Evolutionary conservation across 2,888 invertebrate species (phyloP).

Genomic region (Hecatera dysodea): DNA sequence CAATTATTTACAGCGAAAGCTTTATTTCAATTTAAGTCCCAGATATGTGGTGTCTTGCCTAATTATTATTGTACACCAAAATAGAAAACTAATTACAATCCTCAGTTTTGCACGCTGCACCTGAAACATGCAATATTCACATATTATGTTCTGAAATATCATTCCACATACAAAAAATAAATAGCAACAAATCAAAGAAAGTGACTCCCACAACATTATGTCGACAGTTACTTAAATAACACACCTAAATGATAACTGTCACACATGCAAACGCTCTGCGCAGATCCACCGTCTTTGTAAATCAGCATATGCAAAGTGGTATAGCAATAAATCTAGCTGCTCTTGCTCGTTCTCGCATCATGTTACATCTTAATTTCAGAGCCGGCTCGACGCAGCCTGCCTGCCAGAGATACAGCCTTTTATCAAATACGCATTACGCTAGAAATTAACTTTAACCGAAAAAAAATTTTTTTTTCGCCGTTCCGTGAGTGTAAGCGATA

Average conservation of each 20-base stretch:
- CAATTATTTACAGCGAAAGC: not conserved
- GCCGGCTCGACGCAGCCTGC: conserved; percentile 90
- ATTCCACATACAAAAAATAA: conserved; percentile 19
- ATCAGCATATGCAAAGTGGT: conserved; percentile 92
- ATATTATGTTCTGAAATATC: not conserved
- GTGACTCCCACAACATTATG: conserved; percentile 26
- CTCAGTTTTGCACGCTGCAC: not conserved
- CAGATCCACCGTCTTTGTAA: conserved; percentile 87
- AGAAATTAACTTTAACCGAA: conserved; percentile 88
- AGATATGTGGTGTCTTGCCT: not conserved
- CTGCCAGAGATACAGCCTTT: conserved; percentile 89
- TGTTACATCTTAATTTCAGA: conserved; percentile 92
- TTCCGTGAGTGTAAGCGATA: conserved; percentile 86
- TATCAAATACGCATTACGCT: conserved; percentile 90
- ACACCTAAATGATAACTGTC: conserved; percentile 70
- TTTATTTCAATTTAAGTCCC: not conserved
- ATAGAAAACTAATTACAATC: conserved; percentile 1
- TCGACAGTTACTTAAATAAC: conserved; percentile 47
- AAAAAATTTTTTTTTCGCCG: conserved; percentile 76
- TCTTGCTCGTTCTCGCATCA: conserved; percentile 92
- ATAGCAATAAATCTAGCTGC: conserved; percentile 91
- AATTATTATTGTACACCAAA: not conserved
- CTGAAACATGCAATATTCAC: not conserved
- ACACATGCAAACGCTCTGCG: conserved; percentile 76
- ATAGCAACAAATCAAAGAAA: conserved; percentile 28